Evolutionary conservation across 1,140 invertebrate genomes (phyloP).

Genomic region (Ridgeia piscesae): DNA sequence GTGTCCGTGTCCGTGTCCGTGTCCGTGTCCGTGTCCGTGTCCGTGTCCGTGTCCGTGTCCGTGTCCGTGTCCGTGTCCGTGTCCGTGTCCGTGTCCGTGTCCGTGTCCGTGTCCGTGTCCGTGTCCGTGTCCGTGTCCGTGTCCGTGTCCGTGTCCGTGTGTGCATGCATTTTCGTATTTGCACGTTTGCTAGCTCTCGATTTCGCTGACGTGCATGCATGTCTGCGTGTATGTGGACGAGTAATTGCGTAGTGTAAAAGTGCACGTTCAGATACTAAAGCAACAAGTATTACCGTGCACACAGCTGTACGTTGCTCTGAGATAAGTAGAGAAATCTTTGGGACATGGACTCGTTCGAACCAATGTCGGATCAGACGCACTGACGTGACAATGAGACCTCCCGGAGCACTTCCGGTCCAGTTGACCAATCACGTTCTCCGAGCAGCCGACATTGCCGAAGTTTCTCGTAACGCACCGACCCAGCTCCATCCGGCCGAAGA

Average conservation of each 20-base stretch:
- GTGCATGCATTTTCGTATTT: too few relatives aligned
- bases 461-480: conserved; percentile 29
- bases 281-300: conserved; percentile 11
- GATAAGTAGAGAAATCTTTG: conserved; percentile 28
- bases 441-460: conserved; percentile 29
- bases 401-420: conserved; percentile 30
- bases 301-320: conserved; percentile 20
- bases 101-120: not conserved
- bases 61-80: too few relatives aligned
- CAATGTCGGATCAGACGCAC: conserved; percentile 26
- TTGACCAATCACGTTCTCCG: conserved; percentile 19
- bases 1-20: too few relatives aligned
- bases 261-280: not conserved
- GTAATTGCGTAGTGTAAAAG: not conserved
- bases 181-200: too few relatives aligned
- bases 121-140: not conserved
- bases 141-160: too few relatives aligned
- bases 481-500: conserved; percentile 29
- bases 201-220: too few relatives aligned
- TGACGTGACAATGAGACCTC: conserved; percentile 21
- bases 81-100: too few relatives aligned
- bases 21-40: too few relatives aligned
- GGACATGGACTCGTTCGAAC: conserved; percentile 28
- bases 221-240: too few relatives aligned
- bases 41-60: too few relatives aligned